Evolutionary conservation across 2,797 vertebrate species (phyloP), one percentile per base, ranked within the genome.

Genomic region (Muscicapa comitata): DNA sequence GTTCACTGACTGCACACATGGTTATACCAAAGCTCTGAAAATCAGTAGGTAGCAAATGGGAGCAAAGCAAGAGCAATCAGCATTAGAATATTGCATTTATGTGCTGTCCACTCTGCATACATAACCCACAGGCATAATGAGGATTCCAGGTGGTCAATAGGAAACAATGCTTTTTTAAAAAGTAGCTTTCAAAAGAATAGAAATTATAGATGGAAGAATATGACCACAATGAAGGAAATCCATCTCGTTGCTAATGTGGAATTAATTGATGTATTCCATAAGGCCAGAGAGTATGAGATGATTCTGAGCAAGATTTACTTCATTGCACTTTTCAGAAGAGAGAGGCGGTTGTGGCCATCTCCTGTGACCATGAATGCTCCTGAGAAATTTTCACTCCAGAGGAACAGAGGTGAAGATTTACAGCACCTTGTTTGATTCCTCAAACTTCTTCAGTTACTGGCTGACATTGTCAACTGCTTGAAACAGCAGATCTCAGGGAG

Each of bases 1-100:
- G 74, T 91, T 90, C 86, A 70, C 38, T 79, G 45, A 59, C 68
- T 85, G 31, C 76, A 51, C 21, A 11, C 40, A 8, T 42, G 55
- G 47, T 88, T 88, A 33, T 67, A 31, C 29, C 38, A 74, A 63
- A 95, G 66, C 77, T 37, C 66, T 93, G 76, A 85, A 95, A 92
- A 95, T 93, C 85, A 93, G 63, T 89, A 77, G 37, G 28, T 26
- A 95, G 75, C 37, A 89, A 95, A 83, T 43, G 70, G 65, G 29
- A 91, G 66, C 57, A 78, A 86, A 83, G 37, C 45, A 73, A 75
- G 76, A 68, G 40, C 33, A 65, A 58, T 71, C 53, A 55, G 45
- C 38, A 31, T 87, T 74, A 87, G 68, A 84, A 79, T 51, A 65
- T 43, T 2, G 6, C 35, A 50, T 83, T 80, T 86, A 45, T 72